Percentiles rank a stretch among this genome's conserved stretches.
Evolutionary conservation across 2,797 vertebrate species (phyloP).

Genomic region (Halcyon chelicuti): DNA sequence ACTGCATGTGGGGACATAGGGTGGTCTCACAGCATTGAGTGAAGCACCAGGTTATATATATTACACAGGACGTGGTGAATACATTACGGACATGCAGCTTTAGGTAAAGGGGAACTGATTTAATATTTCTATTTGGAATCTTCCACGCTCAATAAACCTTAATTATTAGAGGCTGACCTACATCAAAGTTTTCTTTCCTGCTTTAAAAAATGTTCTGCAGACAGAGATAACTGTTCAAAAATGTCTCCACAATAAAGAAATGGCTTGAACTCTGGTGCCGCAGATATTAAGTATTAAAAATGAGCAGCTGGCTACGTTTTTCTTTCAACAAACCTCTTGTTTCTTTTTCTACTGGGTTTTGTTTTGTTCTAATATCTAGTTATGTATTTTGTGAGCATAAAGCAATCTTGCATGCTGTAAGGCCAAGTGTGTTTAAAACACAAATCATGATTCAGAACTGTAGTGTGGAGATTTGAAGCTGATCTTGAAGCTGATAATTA

Average conservation of each 20-base stretch:
- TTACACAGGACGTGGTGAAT: not conserved
- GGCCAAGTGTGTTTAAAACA: not conserved
- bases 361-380: not conserved
- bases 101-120: not conserved
- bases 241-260: not conserved
- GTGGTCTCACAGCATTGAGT: not conserved
- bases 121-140: not conserved
- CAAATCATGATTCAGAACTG: slow-evolving; percentile 11
- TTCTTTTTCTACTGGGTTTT: slow-evolving; percentile 16
- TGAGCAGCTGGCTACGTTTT: not conserved
- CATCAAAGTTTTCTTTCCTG: not conserved
- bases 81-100: not conserved
- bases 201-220: not conserved
- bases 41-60: not conserved
- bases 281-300: not conserved
- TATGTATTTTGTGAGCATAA: slow-evolving; percentile 32
- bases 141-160: not conserved
- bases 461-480: not conserved
- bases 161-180: not conserved
- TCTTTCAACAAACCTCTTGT: not conserved
- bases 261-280: not conserved
- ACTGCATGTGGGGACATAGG: rapidly evolving
- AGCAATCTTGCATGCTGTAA: not conserved
- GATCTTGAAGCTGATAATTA: slow-evolving; percentile 30
- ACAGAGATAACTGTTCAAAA: not conserved